phyloP scores from a whole-genome alignment of 2,888 invertebrate genomes.

The Patella ulyssiponensis region DNA sequence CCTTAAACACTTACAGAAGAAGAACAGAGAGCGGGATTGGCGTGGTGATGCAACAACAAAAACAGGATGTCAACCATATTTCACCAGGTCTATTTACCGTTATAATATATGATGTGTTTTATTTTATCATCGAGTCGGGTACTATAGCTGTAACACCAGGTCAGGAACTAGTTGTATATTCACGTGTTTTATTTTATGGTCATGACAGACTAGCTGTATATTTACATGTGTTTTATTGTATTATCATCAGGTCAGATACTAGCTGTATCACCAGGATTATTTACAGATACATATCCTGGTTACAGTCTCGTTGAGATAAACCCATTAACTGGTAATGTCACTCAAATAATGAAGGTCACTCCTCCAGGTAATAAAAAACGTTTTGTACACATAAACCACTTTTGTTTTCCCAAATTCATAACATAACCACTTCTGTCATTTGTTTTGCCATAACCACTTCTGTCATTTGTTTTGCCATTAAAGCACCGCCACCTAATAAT shows the following conservation, averaged over 20 bases:
- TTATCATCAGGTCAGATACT: slow-evolving; percentile 38
- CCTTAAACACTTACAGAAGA: too few species aligned
- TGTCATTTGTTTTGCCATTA: too few species aligned
- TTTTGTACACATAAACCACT: too few species aligned
- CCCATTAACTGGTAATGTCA: slow-evolving; percentile 40
- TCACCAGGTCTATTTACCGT: too few species aligned
- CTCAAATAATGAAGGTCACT: slow-evolving; percentile 38
- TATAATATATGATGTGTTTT: neutral
- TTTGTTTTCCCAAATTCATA: too few species aligned
- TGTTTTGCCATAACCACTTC: too few species aligned
- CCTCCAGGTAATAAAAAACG: slow-evolving; percentile 38
- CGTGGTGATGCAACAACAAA: too few species aligned
- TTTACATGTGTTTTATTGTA: neutral
- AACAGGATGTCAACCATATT: too few species aligned
- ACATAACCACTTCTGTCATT: too few species aligned
- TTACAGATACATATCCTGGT: slow-evolving; percentile 34
- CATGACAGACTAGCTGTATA: neutral
- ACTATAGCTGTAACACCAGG: too few species aligned
- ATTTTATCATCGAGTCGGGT: neutral
- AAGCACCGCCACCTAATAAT: too few species aligned
- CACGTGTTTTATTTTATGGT: neutral
- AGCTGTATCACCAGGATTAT: slow-evolving; percentile 51
- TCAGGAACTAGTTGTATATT: neutral
- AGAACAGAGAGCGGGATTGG: too few species aligned
- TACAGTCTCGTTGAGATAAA: slow-evolving; percentile 47